Evolutionary conservation across 1,140 invertebrate genomes (phyloP).

Genomic region (Campoletis sonorensis): DNA sequence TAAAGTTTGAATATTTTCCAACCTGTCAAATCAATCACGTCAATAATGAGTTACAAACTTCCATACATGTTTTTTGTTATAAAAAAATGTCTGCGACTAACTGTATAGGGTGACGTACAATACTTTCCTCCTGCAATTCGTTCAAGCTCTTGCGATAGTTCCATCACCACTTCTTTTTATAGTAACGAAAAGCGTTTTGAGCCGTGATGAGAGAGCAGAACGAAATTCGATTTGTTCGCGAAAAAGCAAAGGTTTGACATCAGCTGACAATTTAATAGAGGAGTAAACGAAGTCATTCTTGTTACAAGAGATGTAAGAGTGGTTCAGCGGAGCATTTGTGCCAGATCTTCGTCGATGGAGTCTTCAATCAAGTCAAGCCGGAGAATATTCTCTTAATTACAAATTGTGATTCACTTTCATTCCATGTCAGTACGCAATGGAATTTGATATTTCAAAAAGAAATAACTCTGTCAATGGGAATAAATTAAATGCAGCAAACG

Average conservation of each 20-base stretch:
- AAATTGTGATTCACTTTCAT: not conserved
- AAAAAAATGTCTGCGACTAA: not conserved
- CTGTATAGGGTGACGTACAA: not conserved
- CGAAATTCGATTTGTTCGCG: conserved; percentile 17
- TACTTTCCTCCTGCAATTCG: not conserved
- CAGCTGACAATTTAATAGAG: not conserved
- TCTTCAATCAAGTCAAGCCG: not conserved
- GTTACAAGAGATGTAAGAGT: conserved; percentile 18
- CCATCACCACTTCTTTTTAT: conserved; percentile 23
- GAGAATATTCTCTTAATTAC: not conserved
- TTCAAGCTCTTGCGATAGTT: conserved; percentile 16
- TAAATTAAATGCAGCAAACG: too few relatives aligned
- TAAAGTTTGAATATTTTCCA: not conserved
- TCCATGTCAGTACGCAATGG: not conserved
- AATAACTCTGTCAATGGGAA: too few relatives aligned
- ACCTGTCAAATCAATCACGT: not conserved
- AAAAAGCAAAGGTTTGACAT: not conserved
- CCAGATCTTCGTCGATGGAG: not conserved
- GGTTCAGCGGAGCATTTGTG: not conserved
- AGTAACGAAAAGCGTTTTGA: not conserved
- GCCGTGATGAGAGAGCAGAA: not conserved
- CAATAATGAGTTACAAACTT: not conserved
- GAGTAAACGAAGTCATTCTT: conserved; percentile 18
- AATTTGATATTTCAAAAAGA: too few relatives aligned
- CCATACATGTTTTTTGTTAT: not conserved